A percentile compares a stretch with the other conserved stretches of the same genome.
phyloP scores from a whole-genome alignment of 2,797 vertebrate species.

The Squalus acanthias region DNA sequence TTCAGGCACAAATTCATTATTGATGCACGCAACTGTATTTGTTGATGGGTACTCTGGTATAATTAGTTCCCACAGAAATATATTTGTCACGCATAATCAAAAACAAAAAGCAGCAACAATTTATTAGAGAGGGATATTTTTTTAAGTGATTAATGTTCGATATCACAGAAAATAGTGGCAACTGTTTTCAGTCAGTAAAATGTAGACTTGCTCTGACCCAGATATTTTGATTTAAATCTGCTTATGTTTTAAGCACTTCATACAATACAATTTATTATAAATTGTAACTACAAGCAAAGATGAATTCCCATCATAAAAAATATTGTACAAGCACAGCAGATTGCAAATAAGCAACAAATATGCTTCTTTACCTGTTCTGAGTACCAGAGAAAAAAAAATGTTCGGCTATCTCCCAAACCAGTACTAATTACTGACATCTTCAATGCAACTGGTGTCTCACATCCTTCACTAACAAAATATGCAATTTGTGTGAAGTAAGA shows the following conservation, averaged over 20 bases:
- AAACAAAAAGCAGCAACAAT: background rate
- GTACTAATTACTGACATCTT: background rate
- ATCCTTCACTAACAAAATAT: background rate
- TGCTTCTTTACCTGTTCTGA: background rate
- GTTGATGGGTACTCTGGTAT: background rate
- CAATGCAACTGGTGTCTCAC: background rate
- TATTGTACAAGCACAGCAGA: background rate
- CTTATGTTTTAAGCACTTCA: background rate
- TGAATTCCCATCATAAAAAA: background rate
- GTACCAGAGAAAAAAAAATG: background rate
- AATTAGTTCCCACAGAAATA: background rate
- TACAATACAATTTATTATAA: background rate
- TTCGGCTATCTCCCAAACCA: background rate
- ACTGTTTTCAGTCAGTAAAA: background rate
- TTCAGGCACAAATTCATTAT: background rate
- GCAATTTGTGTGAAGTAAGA: background rate
- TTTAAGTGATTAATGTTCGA: background rate
- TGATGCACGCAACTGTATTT: background rate
- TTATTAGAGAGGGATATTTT: background rate
- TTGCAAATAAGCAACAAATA: background rate
- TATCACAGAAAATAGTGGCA: background rate
- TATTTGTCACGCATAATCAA: background rate
- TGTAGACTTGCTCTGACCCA: background rate
- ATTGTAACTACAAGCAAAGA: background rate
- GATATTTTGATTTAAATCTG: constrained; percentile 13